Base-by-base conservation (phyloP, 2,113 vertebrate species). In the Chaenocephalus aceratus region DNA sequence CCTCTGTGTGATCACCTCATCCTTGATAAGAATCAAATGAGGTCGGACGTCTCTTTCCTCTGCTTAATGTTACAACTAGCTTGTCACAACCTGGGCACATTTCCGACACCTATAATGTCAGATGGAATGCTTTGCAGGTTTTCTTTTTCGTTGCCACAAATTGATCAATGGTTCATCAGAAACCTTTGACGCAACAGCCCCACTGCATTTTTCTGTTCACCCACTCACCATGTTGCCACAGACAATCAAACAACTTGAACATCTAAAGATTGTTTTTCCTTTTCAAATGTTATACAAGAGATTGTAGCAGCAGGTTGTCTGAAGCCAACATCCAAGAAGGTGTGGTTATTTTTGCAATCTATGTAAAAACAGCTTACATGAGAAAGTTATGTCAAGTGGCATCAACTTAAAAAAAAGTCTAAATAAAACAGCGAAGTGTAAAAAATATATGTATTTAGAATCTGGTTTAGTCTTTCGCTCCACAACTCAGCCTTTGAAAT, bases 1-100 rank as follows among this genome's bases (percentile, higher is more conserved):
- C 46, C 46, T 46, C 51, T 61, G 46, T 30, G 64, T 71, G 53
- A 54, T 6, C 0, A 8, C 48, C 23, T 45, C 61, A 30, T 21
- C 46, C 30, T 11, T 72, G 75, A 82, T 79, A 66, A 67, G 54
- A 70, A 85, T 77, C 30, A 72, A 68, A 57, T 51, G 41, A 75
- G 30, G 26, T 56, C 58, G 52, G 8, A 56, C 68, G n/a, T 5
- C 57, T 65, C 10, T 6, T 30, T 36, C 21, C 49, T 45, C 52
- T 41, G 6, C 16, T 62, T 4, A 3, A 30, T 9, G 16, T 30
- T 16, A 49, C 18, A 9, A 13, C 60, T 21, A 16, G 16, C 52
- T 0, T 58, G 18, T 58, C 11, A 7, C 48, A 30, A 7, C 67
- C 34, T 72, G 45, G 64, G 53, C 59, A 41, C 10, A 14, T 14